These are phyloP conservation scores for Cephalopterus ornatus DNA, from an alignment of 2,113 vertebrate species.

Conservation along the genomic window DNA sequence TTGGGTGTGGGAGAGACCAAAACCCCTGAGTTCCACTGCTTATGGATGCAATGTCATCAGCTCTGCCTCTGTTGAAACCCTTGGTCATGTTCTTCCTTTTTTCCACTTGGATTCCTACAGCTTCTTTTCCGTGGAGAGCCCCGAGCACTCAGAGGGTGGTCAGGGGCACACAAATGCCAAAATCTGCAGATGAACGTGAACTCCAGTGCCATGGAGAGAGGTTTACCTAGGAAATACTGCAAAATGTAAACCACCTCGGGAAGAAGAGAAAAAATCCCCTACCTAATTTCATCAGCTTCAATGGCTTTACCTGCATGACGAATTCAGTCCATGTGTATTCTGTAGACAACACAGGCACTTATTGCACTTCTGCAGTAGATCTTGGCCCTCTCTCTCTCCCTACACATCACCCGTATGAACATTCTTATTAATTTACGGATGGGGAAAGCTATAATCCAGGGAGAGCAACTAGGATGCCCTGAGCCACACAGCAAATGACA, in stretches of 20 bases:
- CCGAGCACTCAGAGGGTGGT: background rate
- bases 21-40: background rate
- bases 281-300: background rate
- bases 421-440: background rate
- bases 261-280: background rate
- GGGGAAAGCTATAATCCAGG: background rate
- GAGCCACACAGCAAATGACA: background rate
- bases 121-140: background rate
- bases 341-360: background rate
- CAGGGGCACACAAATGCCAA: background rate
- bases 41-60: background rate
- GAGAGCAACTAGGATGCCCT: background rate
- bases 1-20: background rate
- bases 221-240: background rate
- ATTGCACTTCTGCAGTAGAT: rapidly evolving
- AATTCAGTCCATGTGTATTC: background rate
- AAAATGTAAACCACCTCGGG: background rate
- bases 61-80: background rate
- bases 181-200: background rate
- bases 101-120: background rate
- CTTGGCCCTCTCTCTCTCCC: background rate
- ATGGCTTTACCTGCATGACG: rapidly evolving
- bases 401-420: background rate
- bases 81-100: background rate
- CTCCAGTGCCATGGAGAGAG: background rate